Percentiles rank a stretch among this genome's conserved stretches.
These are phyloP conservation scores for Argyresthia goedartella DNA, from an alignment of 2,888 invertebrate genomes.

Conservation along the genomic window DNA sequence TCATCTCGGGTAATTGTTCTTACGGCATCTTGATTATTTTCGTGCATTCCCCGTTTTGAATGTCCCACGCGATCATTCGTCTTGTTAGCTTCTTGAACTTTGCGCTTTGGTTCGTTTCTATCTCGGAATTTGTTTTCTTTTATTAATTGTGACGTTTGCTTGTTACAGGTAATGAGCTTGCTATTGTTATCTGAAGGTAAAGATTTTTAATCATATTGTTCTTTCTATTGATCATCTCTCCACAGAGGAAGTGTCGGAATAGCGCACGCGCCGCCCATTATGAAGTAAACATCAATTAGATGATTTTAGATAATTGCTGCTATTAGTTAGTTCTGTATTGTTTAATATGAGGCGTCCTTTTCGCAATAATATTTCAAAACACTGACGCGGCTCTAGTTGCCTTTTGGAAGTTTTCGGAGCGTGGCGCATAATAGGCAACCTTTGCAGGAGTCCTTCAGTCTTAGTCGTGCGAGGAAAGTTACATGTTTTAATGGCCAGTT, in stretches of 20 bases:
- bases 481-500: constrained; percentile 50
- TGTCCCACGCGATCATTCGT: not conserved
- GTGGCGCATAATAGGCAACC: constrained; percentile 68
- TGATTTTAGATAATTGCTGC: constrained; percentile 56
- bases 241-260: not conserved
- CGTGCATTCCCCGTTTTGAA: constrained; percentile 15
- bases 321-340: constrained; percentile 56
- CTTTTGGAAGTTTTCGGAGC: constrained; percentile 69
- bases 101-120: constrained; percentile 10
- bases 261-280: constrained; percentile 21
- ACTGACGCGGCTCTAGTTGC: constrained; percentile 62
- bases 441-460: constrained; percentile 62
- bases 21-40: constrained; percentile 40
- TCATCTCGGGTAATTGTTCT: constrained; percentile 42
- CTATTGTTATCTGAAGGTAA: constrained; percentile 11
- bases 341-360: constrained; percentile 61
- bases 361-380: constrained; percentile 62
- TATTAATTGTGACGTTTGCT: constrained; percentile 22
- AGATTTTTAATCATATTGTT: no score
- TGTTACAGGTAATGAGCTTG: constrained; percentile 50
- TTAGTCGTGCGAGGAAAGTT: constrained; percentile 55
- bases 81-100: constrained; percentile 41
- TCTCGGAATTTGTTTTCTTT: not conserved
- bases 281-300: constrained; percentile 64
- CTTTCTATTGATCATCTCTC: no score